Evolutionary conservation across 2,113 vertebrate genomes (phyloP), one percentile per base, ranked within the genome.

Genomic region (Equus przewalskii): DNA sequence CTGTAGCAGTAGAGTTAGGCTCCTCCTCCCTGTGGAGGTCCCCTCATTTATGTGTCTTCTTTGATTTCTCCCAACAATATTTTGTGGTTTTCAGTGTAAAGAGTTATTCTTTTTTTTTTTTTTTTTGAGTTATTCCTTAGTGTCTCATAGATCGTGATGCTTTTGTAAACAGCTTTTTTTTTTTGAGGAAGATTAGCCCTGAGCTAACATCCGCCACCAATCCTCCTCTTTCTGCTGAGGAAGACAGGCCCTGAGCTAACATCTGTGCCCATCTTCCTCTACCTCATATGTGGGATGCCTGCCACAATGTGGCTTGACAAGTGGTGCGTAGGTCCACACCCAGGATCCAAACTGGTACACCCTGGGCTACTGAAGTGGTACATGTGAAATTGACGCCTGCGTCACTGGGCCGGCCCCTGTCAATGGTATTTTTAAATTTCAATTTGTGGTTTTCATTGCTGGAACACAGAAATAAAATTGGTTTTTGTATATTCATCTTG

Each of bases 401-500:
- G 36, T 41, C 36, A 41, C 36, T 41, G 36, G 36, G 36, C 36
- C 36, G 36, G 36, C 36, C 36, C 36, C 36, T 41, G 36, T 41
- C 36, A 41, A 70, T 54, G 44, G 19, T 62, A 44, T 86, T 79
- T 86, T 79, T 12, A 70, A n/a, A 24, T n/a, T 58, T 91, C 36
- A 82, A 46, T 75, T 72, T 83, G 86, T 83, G 58, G 91, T 79
- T 91, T 79, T 72, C n/a, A 80, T 70, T 79, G 54, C 26, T 95
- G 21, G 22, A 86, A 62, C 54, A n/a, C 54, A 91, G 19, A 91
- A 79, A 65, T 86, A 73, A 33, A 85, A 62, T 91, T 18, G 18
- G 58, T 79, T 62, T 91, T 41, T 26, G 11, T 60, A n/a, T 85
- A 78, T 69, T 69, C 78, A 51, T 49, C 33, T 73, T 86, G 15